phyloP scores from a whole-genome alignment of 2,113 vertebrate species.

The Odocoileus hemionus region DNA sequence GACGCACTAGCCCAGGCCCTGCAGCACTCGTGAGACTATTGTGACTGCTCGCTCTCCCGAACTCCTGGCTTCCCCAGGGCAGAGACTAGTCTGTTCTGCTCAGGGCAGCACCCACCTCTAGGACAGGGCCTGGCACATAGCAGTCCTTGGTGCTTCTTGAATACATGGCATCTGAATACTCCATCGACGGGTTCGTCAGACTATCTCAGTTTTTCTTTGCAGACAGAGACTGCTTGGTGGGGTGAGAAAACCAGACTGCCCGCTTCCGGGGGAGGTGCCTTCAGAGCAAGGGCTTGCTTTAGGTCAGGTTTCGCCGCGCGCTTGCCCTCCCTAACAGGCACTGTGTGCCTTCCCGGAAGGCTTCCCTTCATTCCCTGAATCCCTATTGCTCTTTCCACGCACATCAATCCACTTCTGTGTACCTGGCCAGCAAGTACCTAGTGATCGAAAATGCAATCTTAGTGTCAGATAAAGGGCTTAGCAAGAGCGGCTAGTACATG shows the following conservation, averaged over 20 bases:
- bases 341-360: background rate
- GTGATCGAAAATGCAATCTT: background rate
- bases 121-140: rapidly evolving
- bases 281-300: background rate
- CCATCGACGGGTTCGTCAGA: rapidly evolving
- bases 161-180: background rate
- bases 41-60: too few species aligned
- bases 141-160: background rate
- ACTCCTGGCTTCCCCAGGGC: background rate
- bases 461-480: background rate
- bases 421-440: background rate
- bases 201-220: background rate
- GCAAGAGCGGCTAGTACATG: rapidly evolving
- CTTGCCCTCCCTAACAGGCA: background rate
- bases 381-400: background rate
- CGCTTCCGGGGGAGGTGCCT: rapidly evolving
- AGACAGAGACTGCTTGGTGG: background rate
- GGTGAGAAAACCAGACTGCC: background rate
- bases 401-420: background rate
- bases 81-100: background rate
- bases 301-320: background rate
- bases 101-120: rapidly evolving
- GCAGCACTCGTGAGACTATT: rapidly evolving
- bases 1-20: rapidly evolving
- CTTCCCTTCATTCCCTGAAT: background rate